Conservation (phyloP, 2,797 vertebrate genomes). For the Avahi laniger region DNA sequence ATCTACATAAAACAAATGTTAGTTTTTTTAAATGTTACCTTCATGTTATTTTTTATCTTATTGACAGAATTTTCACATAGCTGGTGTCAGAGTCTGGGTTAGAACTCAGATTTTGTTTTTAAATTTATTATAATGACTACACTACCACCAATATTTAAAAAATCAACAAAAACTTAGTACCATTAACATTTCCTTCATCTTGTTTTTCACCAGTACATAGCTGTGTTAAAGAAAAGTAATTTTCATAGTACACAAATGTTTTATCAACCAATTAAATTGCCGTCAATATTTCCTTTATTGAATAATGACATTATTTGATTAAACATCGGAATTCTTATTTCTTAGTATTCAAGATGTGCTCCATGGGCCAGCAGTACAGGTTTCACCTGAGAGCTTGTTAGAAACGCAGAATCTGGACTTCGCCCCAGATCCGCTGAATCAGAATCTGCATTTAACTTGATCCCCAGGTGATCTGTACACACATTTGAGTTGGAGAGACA, state of each 20-base stretch:
- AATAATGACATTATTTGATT: neutral
- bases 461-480: neutral
- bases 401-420: neutral
- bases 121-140: neutral
- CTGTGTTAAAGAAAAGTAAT: neutral
- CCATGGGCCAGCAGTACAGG: neutral
- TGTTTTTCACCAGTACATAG: neutral
- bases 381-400: neutral
- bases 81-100: neutral
- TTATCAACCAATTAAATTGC: neutral
- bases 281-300: neutral
- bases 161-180: neutral
- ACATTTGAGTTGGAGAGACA: neutral
- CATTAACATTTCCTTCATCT: neutral
- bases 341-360: neutral
- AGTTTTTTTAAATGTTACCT: neutral
- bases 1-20: neutral
- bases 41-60: neutral
- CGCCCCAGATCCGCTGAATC: neutral
- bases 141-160: neutral
- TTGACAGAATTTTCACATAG: neutral
- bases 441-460: neutral
- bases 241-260: constrained; percentile 11
- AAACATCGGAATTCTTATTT: neutral
- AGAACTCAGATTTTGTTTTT: neutral